phyloP scores from a whole-genome alignment of 1,140 invertebrate species.

The Aphelenchoides besseyi region DNA sequence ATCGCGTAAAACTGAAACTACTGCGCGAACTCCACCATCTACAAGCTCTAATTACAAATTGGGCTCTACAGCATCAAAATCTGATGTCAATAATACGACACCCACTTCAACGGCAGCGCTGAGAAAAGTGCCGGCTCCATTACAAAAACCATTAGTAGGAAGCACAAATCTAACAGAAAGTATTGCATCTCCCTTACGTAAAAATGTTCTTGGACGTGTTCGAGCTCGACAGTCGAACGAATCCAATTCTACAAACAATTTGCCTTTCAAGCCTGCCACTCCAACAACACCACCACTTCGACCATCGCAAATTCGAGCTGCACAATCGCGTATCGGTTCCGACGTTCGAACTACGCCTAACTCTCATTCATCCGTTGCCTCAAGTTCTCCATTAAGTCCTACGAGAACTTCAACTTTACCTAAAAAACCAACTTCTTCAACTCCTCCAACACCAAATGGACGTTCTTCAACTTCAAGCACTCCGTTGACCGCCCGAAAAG shows the following conservation, averaged over 20 bases:
- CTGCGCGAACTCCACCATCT: too few species aligned
- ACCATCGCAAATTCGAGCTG: constrained; percentile 1
- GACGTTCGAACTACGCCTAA: not conserved
- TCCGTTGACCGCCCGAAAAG: not conserved
- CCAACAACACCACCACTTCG: not conserved
- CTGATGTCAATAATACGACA: not conserved
- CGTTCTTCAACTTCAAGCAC: not conserved
- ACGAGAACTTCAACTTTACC: not conserved
- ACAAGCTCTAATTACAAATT: too few species aligned
- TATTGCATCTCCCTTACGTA: not conserved
- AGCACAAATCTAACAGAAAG: not conserved
- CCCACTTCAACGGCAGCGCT: not conserved
- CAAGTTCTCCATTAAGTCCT: not conserved
- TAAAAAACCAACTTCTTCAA: not conserved
- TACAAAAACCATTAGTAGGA: not conserved
- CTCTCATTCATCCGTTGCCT: not conserved
- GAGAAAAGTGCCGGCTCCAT: too few species aligned
- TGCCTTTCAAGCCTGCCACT: not conserved
- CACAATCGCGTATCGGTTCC: not conserved
- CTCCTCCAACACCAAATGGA: not conserved
- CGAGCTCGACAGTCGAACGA: constrained; percentile 10
- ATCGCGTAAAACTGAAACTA: too few species aligned
- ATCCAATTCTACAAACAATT: not conserved
- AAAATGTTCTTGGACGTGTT: not conserved
- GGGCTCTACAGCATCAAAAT: too few species aligned